Conservation (phyloP, 2,113 vertebrate species). For the Lampris incognitus region DNA sequence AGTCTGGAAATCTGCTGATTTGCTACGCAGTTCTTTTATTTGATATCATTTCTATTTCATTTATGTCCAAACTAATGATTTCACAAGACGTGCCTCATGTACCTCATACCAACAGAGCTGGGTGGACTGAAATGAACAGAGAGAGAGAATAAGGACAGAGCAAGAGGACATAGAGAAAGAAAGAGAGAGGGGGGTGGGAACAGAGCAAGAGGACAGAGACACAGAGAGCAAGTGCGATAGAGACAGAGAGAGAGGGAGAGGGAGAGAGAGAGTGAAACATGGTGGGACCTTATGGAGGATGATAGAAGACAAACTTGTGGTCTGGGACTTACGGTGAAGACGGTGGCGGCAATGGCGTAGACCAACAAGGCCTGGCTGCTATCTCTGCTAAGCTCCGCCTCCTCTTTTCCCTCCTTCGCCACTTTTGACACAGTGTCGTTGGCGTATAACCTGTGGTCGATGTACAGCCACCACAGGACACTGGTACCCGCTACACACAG, state of each 20-base stretch:
- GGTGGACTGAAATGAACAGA: neutral
- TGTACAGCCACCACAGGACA: constrained; percentile 96
- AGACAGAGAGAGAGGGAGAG: neutral
- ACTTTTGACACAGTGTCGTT: constrained; percentile 76
- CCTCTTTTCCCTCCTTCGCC: constrained; percentile 83
- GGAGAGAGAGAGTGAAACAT: neutral
- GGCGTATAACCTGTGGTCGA: constrained; percentile 86
- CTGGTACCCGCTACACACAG: constrained; percentile 88
- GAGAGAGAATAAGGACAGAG: neutral
- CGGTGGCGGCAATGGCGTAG: constrained; percentile 91
- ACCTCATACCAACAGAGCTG: too few species aligned
- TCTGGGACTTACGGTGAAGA: constrained; percentile 88
- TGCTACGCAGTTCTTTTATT: too few species aligned
- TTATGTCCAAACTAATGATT: too few species aligned
- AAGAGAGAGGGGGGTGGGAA: neutral
- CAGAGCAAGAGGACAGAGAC: neutral
- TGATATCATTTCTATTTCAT: too few species aligned
- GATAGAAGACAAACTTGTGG: neutral
- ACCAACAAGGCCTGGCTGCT: constrained; percentile 90
- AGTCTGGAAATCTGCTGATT: too few species aligned
- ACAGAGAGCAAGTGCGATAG: neutral
- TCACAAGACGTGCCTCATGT: too few species aligned
- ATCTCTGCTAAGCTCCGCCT: constrained; percentile 84
- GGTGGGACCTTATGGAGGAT: too few species aligned
- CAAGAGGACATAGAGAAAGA: neutral